phyloP scores from a whole-genome alignment of 2,797 vertebrate species.

The Cyprinodon diabolis region DNA sequence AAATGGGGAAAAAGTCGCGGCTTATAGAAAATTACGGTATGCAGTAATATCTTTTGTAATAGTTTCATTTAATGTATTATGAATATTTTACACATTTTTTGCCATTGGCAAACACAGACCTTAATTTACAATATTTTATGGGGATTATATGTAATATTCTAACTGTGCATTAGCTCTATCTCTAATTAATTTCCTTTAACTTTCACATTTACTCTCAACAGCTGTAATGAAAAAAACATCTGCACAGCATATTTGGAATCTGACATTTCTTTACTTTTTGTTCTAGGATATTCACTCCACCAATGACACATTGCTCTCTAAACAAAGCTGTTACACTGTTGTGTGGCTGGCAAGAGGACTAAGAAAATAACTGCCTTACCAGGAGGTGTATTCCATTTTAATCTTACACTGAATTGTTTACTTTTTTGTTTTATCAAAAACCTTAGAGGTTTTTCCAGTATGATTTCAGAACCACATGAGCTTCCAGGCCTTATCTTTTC shows the following conservation, averaged over 20 bases:
- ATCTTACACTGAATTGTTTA: constrained; percentile 50
- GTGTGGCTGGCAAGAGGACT: neutral
- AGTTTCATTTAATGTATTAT: too few species aligned
- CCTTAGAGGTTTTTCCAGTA: constrained; percentile 56
- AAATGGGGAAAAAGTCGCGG: too few species aligned
- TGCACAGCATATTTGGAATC: neutral
- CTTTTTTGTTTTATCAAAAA: constrained; percentile 46
- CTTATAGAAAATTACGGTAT: too few species aligned
- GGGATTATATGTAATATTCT: too few species aligned
- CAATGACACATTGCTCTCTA: neutral
- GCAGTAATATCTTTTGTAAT: too few species aligned
- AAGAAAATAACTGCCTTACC: neutral
- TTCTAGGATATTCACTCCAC: neutral
- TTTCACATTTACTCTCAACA: neutral
- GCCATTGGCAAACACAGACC: too few species aligned
- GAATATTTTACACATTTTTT: too few species aligned
- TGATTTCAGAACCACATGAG: constrained; percentile 62
- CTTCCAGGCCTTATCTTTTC: constrained; percentile 61
- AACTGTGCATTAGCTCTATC: neutral
- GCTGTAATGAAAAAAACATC: neutral
- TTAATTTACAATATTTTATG: too few species aligned
- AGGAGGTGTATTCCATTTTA: constrained; percentile 21
- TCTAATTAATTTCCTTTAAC: neutral
- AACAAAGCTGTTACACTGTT: neutral
- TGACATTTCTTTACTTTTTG: too few species aligned